Conservation (phyloP, 2,888 invertebrate species). For the Eupithecia dodoneata region DNA sequence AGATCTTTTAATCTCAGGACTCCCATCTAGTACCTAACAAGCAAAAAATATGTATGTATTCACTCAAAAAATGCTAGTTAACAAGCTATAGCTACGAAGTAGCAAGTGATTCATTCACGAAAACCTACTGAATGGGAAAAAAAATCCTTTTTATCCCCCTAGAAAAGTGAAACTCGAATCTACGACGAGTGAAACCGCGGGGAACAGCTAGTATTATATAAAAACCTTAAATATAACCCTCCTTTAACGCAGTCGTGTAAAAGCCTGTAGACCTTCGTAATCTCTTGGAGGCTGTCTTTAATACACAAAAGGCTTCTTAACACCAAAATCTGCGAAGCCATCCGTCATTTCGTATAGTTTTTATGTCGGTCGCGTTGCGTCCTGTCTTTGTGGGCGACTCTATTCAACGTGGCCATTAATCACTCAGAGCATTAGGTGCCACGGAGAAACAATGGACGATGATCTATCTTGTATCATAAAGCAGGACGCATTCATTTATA, state of each 20-base stretch:
- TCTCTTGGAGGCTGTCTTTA: not conserved
- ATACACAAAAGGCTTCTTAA: not conserved
- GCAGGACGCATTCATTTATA: not conserved
- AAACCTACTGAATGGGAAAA: too few relatives aligned
- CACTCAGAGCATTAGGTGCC: not conserved
- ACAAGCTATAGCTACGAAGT: too few relatives aligned
- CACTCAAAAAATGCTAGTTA: too few relatives aligned
- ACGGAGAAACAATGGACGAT: not conserved
- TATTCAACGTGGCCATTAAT: slow-evolving; percentile 3
- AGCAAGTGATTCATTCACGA: too few relatives aligned
- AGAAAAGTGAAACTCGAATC: too few relatives aligned
- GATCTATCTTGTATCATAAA: not conserved
- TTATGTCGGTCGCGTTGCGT: not conserved
- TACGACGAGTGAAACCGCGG: too few relatives aligned
- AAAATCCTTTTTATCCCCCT: too few relatives aligned
- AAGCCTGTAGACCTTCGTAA: not conserved
- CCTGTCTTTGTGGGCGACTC: not conserved
- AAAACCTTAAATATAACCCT: not conserved
- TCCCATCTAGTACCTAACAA: too few relatives aligned
- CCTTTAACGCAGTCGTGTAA: not conserved
- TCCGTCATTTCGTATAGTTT: slow-evolving; percentile 1
- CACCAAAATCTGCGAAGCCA: not conserved
- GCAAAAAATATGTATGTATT: too few relatives aligned
- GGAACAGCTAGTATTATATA: too few relatives aligned
- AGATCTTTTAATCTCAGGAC: too few relatives aligned